A percentile compares a stretch with the other conserved stretches of the same genome.
Evolutionary conservation across 2,113 vertebrate genomes (phyloP).

Genomic region (Anser cygnoides): DNA sequence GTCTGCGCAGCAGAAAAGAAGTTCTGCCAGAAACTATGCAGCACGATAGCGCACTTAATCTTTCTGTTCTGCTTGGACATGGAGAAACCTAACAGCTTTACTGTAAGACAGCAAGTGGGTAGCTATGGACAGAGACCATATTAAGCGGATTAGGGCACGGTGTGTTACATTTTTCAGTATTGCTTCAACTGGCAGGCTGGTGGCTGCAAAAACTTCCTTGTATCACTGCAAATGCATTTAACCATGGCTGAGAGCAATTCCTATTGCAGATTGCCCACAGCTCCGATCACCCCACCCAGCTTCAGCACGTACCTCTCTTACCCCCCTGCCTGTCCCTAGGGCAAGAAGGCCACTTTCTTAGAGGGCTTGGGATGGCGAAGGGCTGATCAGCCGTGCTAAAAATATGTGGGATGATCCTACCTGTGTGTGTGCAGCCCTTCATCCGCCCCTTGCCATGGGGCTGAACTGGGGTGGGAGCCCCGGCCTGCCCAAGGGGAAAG

Average conservation of each 20-base stretch:
- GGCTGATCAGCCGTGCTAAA: background rate
- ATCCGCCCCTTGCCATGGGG: background rate
- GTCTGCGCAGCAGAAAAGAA: slow-evolving; percentile 6
- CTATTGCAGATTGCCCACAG: background rate
- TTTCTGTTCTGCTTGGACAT: background rate
- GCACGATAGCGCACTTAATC: background rate
- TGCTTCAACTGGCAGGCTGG: background rate
- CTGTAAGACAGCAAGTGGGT: background rate
- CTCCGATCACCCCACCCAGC: background rate
- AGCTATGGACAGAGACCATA: background rate
- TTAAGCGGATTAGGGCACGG: background rate
- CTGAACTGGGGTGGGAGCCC: background rate
- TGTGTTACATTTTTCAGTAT: slow-evolving; percentile 22
- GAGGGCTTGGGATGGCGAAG: background rate
- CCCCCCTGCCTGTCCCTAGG: background rate
- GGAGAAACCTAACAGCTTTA: background rate
- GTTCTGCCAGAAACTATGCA: background rate
- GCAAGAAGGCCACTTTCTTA: background rate
- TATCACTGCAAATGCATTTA: background rate
- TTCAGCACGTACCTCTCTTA: background rate
- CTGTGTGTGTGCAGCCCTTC: background rate
- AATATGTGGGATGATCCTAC: background rate
- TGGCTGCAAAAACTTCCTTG: background rate
- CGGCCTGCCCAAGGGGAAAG: rapidly evolving
- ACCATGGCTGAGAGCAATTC: background rate